phyloP scores from a whole-genome alignment of 2,797 vertebrate genomes.

The Pseudochaenichthys georgianus region DNA sequence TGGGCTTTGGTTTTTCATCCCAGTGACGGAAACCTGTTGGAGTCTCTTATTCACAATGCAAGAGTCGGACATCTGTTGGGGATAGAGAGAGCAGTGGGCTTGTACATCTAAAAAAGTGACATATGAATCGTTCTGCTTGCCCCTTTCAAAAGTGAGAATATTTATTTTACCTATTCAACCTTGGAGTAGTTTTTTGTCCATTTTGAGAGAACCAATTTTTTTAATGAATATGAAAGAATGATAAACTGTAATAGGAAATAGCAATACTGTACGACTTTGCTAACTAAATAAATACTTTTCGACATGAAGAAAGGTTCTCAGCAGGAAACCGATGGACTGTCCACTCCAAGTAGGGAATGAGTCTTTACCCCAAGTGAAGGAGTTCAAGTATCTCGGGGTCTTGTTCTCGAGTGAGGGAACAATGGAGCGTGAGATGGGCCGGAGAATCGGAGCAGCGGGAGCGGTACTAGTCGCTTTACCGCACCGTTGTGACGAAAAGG shows the following conservation, averaged over 20 bases:
- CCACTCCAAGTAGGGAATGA: too few relatives aligned
- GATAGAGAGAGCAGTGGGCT: conserved; percentile 39
- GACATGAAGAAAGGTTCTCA: not conserved
- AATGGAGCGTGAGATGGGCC: too few relatives aligned
- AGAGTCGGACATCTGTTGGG: conserved; percentile 58
- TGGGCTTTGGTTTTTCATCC: conserved; percentile 76
- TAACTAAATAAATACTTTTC: conserved; percentile 1
- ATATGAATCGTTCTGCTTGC: conserved; percentile 51
- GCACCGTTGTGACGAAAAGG: too few relatives aligned
- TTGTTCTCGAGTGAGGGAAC: too few relatives aligned
- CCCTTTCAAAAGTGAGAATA: conserved; percentile 45
- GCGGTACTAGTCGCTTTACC: too few relatives aligned
- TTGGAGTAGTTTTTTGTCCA: conserved; percentile 39
- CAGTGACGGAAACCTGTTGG: conserved; percentile 76
- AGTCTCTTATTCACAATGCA: conserved; percentile 70
- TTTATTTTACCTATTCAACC: conserved; percentile 31
- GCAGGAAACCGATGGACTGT: too few relatives aligned
- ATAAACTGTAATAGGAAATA: conserved; percentile 10
- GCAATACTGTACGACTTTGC: not conserved
- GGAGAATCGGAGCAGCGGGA: too few relatives aligned
- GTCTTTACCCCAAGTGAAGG: too few relatives aligned
- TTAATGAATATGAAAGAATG: conserved; percentile 19
- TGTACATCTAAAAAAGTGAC: conserved; percentile 59
- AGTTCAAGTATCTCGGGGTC: too few relatives aligned
- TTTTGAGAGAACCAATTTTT: conserved; percentile 28